Evolutionary conservation across 2,113 vertebrate genomes (phyloP).

Genomic region (Columbina picui): DNA sequence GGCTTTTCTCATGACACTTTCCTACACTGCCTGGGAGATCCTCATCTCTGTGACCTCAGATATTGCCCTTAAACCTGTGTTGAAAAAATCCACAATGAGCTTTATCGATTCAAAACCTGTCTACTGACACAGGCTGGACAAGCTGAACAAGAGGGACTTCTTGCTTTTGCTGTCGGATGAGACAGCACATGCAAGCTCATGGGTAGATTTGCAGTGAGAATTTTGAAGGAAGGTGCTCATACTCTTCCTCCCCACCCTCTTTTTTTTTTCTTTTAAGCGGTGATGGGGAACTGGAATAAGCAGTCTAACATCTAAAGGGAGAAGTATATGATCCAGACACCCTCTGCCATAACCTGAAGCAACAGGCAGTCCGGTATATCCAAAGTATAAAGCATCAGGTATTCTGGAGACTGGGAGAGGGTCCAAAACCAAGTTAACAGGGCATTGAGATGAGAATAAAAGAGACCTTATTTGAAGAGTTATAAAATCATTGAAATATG

Average conservation of each 20-base stretch:
- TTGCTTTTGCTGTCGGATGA: background rate
- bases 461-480: constrained; percentile 47
- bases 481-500: constrained; percentile 25
- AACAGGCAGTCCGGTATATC: background rate
- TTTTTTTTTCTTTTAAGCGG: background rate
- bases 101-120: background rate
- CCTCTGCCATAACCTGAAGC: background rate
- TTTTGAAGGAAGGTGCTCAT: background rate
- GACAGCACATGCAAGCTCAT: background rate
- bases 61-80: background rate
- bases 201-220: background rate
- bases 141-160: background rate
- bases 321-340: background rate
- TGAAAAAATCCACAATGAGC: background rate
- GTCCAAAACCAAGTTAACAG: constrained; percentile 34
- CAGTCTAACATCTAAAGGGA: background rate
- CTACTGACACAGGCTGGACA: background rate
- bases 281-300: background rate
- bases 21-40: background rate
- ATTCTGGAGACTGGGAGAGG: constrained; percentile 19
- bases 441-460: constrained; percentile 40
- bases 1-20: background rate
- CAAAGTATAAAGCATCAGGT: constrained; percentile 26
- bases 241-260: background rate
- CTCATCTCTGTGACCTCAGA: background rate